A percentile compares a stretch with the other conserved stretches of the same genome.
Evolutionary conservation across 2,113 vertebrate genomes (phyloP).

Genomic region (Agapornis roseicollis): DNA sequence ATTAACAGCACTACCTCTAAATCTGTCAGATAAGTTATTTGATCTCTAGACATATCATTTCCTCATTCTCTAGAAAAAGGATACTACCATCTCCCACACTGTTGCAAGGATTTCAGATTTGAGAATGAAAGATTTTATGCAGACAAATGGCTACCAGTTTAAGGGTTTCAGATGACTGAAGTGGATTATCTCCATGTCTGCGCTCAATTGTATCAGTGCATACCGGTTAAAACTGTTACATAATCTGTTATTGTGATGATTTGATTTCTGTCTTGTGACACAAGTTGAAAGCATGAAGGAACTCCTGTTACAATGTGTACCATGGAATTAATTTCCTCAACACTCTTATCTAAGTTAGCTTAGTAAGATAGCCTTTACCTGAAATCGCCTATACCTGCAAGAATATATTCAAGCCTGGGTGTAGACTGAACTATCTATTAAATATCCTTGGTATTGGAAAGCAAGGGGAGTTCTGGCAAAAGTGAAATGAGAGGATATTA

Average conservation of each 20-base stretch:
- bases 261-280: neutral
- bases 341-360: neutral
- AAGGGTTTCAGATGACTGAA: neutral
- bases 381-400: neutral
- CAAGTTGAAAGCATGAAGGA: neutral
- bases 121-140: neutral
- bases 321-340: neutral
- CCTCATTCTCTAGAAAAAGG: neutral
- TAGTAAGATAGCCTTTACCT: neutral
- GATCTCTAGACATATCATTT: neutral
- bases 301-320: neutral
- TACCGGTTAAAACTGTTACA: neutral
- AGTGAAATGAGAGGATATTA: neutral
- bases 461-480: neutral
- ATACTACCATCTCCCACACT: neutral
- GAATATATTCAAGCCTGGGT: neutral
- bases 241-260: neutral
- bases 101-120: neutral
- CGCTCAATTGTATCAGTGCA: neutral
- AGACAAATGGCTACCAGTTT: neutral
- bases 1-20: neutral
- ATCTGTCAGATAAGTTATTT: neutral
- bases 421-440: neutral
- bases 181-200: neutral
- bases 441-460: neutral